These are phyloP conservation scores for Butorides virescens DNA, from an alignment of 2,113 vertebrate genomes.

Conservation along the genomic window DNA sequence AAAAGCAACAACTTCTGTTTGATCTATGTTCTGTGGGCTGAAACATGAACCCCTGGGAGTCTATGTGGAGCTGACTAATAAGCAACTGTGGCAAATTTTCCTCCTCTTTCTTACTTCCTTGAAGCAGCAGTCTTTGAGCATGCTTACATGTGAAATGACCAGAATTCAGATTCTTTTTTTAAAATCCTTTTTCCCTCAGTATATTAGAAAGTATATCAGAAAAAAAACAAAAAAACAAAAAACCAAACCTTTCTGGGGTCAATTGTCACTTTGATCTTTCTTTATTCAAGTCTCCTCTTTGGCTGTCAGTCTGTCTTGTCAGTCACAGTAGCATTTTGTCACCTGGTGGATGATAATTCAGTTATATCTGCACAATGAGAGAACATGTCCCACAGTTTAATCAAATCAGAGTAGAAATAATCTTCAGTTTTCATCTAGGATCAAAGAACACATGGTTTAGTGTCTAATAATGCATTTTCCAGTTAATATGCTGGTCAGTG, in stretches of 20 bases:
- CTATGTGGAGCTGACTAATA: background rate
- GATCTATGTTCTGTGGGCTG: background rate
- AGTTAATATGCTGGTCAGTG: background rate
- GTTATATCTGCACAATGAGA: background rate
- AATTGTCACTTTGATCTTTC: background rate
- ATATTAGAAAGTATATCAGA: background rate
- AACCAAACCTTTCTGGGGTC: background rate
- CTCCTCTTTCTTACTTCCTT: background rate
- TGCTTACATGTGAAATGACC: background rate
- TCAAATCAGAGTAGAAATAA: background rate
- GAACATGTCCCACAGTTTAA: background rate
- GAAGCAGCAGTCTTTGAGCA: background rate
- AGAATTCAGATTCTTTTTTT: background rate
- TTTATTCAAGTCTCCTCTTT: background rate
- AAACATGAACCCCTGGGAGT: background rate
- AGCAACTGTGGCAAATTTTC: background rate
- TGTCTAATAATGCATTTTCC: constrained; percentile 1
- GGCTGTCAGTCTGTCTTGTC: background rate
- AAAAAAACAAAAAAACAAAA: background rate
- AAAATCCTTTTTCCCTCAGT: too few species aligned
- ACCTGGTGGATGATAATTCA: constrained; percentile 11
- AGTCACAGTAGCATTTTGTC: background rate
- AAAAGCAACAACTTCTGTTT: background rate
- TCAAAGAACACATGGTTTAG: background rate
- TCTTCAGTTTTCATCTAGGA: constrained; percentile 27